Evolutionary conservation across 2,888 invertebrate species (phyloP), one percentile per base, ranked within the genome.

Genomic region (Smittia sp.): DNA sequence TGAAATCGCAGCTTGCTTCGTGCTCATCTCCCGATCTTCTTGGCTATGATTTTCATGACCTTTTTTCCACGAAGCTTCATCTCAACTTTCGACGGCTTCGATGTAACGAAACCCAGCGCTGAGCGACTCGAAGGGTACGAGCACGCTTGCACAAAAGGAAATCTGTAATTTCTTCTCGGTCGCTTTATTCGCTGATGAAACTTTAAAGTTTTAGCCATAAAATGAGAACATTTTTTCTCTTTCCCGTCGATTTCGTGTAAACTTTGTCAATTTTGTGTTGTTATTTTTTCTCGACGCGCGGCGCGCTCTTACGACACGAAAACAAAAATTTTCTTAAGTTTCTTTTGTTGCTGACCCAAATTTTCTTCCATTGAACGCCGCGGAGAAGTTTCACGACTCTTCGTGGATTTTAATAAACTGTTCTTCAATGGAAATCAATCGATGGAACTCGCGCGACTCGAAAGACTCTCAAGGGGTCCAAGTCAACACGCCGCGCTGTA

Each of bases 1-100:
- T 38, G 7, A 38, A 38, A 38, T 38, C n/a, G n/a, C n/a, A 38
- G 38, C 38, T 38, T 52, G 52, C 15, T 52, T 52, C 4, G 6
- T 52, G 52, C 52, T 54, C 52, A 52, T 54, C 54, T 69, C 46
- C 24, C 25, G 15, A 11, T 46, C 52, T 52, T 24, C 27, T 11
- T 52, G 27, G 15, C 46, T 67, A 67, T 69, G 69, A 69, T 69
- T 69, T 52, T 69, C 69, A 27, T 69, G 69, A 69, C 69, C 69
- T 69, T 69, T 69, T 69, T 67, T 65, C n/a, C 25, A 32, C 65
- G 65, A 65, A 13, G 13, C 65, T n/a, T 32, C 32, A n/a, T 24
- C 13, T 9, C n/a, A 39, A 9, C 39, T 22, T 41, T 67, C 67
- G 39, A 41, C 9, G 22, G 9, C 22, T 41, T 67, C 11, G 7